Evolutionary conservation across 2,113 vertebrate species (phyloP), one percentile per base, ranked within the genome.

Genomic region (Kryptolebias marmoratus): DNA sequence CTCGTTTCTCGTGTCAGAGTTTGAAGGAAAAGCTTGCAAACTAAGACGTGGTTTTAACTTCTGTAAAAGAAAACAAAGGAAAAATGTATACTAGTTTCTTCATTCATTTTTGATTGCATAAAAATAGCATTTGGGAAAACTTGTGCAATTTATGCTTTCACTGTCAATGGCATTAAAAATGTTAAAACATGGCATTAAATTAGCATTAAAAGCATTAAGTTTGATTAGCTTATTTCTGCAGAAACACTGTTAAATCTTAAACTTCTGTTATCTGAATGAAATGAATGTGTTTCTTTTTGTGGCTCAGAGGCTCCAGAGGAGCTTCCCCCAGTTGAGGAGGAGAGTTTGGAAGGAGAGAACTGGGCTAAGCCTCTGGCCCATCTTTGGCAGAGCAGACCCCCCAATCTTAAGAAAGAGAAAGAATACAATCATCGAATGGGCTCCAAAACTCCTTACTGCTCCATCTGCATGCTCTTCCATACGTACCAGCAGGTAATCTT

Each of bases 321-420:
- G 50, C 55, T 92, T 15, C 84, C 93, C 1, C 83, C 92, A 2
- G 75, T 85, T 4, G 90, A 97, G 77, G 96, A 96, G 70, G 97
- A 95, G 7, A 88, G 93, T 73, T 93, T 95, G 72, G 97, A 98
- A 79, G 94, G 94, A 3, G 98, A 98, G 64, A 80, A 91, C 8
- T 99, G 97, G 97, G 96, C 97, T 14, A 97, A 97, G 76, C 95
- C 96, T 9, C 92, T 99, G 64, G 91, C 95, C 81, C 96, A 97
- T 45, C 91, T 99, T 44, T 99, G 97, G 98, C 97, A 98, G 90
- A 97, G 94, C 86, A 93, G 94, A 54, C 96, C 96, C 0, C 94
- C 93, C 0, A 98, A 95, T 84, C 94, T 96, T 77, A 95, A 96
- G 87, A 95, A 94, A 0, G 97, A 98, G 79, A 94, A 91, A 71